These are phyloP conservation scores for Phasia obesa DNA, from an alignment of 2,888 invertebrate species.

Conservation along the genomic window DNA sequence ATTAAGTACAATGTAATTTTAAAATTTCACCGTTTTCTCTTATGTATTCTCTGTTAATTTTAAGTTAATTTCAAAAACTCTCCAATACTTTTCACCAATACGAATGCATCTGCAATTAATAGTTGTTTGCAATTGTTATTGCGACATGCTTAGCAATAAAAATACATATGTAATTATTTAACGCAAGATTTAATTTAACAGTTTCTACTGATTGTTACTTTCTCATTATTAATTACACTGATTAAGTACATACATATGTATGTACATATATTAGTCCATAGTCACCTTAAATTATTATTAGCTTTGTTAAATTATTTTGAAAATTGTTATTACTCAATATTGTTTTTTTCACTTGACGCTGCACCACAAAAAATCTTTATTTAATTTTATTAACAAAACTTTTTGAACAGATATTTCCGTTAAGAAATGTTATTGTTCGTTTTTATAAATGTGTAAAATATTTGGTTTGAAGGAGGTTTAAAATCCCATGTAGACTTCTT, in stretches of 20 bases:
- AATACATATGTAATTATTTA: no score
- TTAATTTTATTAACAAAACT: slow-evolving; percentile 21
- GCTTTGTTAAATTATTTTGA: slow-evolving; percentile 10
- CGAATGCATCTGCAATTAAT: no score
- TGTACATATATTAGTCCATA: slow-evolving; percentile 2
- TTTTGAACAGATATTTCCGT: not conserved
- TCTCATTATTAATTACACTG: not conserved
- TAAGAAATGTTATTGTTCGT: slow-evolving; percentile 1
- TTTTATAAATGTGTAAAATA: slow-evolving; percentile 32
- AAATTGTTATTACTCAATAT: slow-evolving; percentile 23
- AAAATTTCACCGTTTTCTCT: no score
- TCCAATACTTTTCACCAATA: no score
- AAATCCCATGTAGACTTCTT: slow-evolving; percentile 52
- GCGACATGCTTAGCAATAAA: no score
- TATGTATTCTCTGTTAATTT: no score
- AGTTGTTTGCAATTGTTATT: no score
- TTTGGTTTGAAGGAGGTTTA: slow-evolving; percentile 16
- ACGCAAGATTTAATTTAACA: no score
- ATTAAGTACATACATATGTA: no score
- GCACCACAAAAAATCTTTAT: not conserved
- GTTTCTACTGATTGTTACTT: not conserved
- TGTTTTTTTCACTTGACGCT: not conserved
- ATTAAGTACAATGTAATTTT: no score
- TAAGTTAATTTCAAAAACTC: no score
- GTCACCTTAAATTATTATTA: slow-evolving; percentile 51